phyloP scores from a whole-genome alignment of 1,140 invertebrate genomes.

The Agraylea sexmaculata region DNA sequence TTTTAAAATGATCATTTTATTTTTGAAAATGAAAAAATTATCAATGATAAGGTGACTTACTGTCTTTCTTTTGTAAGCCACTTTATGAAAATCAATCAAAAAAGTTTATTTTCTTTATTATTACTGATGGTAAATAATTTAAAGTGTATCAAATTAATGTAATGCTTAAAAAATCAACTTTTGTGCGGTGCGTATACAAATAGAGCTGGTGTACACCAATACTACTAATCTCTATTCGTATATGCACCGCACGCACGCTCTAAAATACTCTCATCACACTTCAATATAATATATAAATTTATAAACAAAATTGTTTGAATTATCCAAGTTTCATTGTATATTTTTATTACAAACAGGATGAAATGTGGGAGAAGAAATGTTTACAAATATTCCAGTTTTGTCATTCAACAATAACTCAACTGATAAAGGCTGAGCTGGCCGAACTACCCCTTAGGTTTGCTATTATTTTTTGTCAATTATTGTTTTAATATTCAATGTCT shows the following conservation, averaged over 20 bases:
- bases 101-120: no score
- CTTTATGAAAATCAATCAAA: no score
- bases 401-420: slow-evolving; percentile 83
- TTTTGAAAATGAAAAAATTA: background rate
- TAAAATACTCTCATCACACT: no score
- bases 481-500: background rate
- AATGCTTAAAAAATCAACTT: no score
- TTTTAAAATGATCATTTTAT: background rate
- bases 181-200: no score
- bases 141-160: no score
- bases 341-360: slow-evolving; percentile 52
- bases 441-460: slow-evolving; percentile 73
- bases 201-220: no score
- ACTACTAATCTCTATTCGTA: no score
- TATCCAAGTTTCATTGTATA: background rate
- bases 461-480: background rate
- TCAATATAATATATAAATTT: no score
- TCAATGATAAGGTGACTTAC: background rate
- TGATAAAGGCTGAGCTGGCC: slow-evolving; percentile 88
- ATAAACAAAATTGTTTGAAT: background rate
- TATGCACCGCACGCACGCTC: no score
- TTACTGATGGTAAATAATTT: no score
- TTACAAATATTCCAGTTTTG: slow-evolving; percentile 98
- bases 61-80: no score
- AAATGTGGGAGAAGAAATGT: slow-evolving; percentile 97